These are phyloP conservation scores for Sphenodon punctatus DNA, from an alignment of 2,797 vertebrate species.

Conservation along the genomic window DNA sequence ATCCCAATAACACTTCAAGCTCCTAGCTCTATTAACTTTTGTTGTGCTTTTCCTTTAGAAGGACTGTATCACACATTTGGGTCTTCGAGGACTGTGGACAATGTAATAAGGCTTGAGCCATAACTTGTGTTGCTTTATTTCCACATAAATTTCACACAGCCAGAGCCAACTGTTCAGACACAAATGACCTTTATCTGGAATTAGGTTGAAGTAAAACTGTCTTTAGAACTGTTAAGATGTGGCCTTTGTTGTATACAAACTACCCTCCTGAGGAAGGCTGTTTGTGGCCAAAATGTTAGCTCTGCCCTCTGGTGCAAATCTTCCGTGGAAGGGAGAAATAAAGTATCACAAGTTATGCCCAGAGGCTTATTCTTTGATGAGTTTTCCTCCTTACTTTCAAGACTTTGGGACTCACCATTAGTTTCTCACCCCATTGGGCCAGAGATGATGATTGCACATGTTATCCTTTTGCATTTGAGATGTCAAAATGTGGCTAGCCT, in stretches of 20 bases:
- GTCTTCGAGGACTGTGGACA: background rate
- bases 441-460: background rate
- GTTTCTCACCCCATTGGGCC: background rate
- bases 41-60: background rate
- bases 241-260: background rate
- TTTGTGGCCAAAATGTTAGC: background rate
- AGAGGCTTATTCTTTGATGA: background rate
- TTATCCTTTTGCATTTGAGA: rapidly evolving
- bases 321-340: slow-evolving; percentile 3
- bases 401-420: background rate
- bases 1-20: background rate
- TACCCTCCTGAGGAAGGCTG: background rate
- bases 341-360: background rate
- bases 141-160: background rate
- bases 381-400: background rate
- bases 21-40: background rate
- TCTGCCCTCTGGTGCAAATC: background rate
- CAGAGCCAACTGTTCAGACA: background rate
- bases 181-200: background rate
- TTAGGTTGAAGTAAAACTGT: background rate
- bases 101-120: background rate
- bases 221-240: slow-evolving; percentile 3
- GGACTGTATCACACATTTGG: rapidly evolving
- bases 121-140: background rate
- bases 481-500: rapidly evolving